phyloP scores from a whole-genome alignment of 1,140 invertebrate genomes.

The Aradophagus sp. region DNA sequence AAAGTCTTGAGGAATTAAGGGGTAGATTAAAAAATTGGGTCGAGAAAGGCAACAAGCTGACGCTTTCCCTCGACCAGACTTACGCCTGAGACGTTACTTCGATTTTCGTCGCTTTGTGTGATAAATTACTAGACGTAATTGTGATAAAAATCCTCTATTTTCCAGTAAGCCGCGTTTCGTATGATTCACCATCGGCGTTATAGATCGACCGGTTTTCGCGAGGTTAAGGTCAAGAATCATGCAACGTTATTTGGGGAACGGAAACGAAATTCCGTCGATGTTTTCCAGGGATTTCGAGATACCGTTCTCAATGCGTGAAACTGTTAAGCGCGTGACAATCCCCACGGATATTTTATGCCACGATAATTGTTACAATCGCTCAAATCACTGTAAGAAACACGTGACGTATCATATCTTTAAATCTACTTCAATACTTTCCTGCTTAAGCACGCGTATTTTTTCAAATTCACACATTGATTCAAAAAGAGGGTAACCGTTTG shows the following conservation, averaged over 20 bases:
- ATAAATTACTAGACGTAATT: slow-evolving; percentile 37
- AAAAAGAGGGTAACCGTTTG: no score
- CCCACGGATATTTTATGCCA: slow-evolving; percentile 42
- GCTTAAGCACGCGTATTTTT: no score
- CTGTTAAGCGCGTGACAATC: slow-evolving; percentile 44
- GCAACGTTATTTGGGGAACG: no score
- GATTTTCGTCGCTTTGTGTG: slow-evolving; percentile 29
- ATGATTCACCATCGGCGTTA: no score
- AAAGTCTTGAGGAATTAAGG: slow-evolving; percentile 88
- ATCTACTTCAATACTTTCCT: no score
- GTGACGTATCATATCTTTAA: slow-evolving; percentile 41
- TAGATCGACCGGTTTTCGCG: no score
- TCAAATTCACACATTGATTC: no score
- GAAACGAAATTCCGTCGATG: no score
- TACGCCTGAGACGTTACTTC: slow-evolving; percentile 64
- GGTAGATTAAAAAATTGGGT: slow-evolving; percentile 89
- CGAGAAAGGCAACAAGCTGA: slow-evolving; percentile 83
- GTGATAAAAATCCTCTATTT: slow-evolving; percentile 48
- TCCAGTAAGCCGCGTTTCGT: slow-evolving; percentile 2
- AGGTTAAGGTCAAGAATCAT: no score
- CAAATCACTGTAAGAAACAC: slow-evolving; percentile 45
- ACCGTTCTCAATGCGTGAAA: slow-evolving; percentile 44
- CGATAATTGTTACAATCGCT: slow-evolving; percentile 48
- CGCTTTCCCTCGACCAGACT: slow-evolving; percentile 75
- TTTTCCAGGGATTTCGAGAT: background rate